phyloP scores from a whole-genome alignment of 2,888 invertebrate species.

The Xestia sexstrigata region DNA sequence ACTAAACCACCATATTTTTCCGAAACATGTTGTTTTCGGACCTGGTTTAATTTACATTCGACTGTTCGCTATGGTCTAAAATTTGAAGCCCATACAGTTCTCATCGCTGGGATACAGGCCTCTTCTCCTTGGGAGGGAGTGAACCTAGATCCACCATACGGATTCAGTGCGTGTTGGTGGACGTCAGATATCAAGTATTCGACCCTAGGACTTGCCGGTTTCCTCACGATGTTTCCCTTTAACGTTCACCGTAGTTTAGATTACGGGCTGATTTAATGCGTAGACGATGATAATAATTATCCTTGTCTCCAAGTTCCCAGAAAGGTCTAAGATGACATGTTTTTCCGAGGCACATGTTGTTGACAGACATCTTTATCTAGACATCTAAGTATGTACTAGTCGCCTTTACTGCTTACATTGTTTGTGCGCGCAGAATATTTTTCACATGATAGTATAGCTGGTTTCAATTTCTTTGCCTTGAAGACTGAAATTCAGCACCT shows the following conservation, averaged over 20 bases:
- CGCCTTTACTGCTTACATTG: background rate
- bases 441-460: background rate
- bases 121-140: background rate
- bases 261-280: no score
- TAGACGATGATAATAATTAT: background rate
- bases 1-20: background rate
- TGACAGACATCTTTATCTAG: slow-evolving; percentile 15
- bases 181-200: background rate
- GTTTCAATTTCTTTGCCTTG: background rate
- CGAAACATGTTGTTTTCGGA: background rate
- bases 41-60: no score
- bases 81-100: background rate
- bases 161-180: background rate
- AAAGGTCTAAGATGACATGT: background rate
- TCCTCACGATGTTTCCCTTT: background rate
- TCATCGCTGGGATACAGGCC: background rate
- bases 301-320: background rate
- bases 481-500: no score
- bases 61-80: background rate
- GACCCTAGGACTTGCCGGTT: background rate
- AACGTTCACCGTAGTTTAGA: background rate
- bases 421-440: slow-evolving; percentile 18
- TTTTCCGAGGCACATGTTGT: slow-evolving; percentile 16
- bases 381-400: slow-evolving; percentile 12
- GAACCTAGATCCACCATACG: background rate